These are phyloP conservation scores for Galagoides demidoff DNA, from an alignment of 2,797 vertebrate species.

Conservation along the genomic window DNA sequence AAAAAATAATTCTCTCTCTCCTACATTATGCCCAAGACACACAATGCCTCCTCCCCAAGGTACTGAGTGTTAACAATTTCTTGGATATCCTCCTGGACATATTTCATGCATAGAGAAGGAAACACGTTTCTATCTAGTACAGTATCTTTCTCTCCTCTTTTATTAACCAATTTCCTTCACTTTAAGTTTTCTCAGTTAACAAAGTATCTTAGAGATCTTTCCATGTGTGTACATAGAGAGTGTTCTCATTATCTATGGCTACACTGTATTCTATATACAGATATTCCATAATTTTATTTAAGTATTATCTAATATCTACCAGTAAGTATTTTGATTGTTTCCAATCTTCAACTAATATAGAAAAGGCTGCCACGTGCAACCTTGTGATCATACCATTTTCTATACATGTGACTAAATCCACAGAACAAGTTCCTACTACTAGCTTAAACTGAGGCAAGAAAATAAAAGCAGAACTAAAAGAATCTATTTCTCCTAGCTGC, in stretches of 20 bases:
- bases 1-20: background rate
- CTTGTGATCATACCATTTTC: background rate
- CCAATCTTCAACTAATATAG: background rate
- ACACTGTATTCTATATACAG: background rate
- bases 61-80: background rate
- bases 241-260: background rate
- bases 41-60: background rate
- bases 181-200: conserved; percentile 22
- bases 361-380: background rate
- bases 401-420: background rate
- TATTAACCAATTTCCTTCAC: background rate
- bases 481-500: too few relatives aligned
- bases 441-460: too few relatives aligned
- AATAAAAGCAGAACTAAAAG: too few relatives aligned
- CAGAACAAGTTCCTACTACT: background rate
- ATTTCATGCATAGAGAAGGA: background rate
- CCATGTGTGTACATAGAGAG: background rate
- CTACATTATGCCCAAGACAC: background rate
- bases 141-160: background rate
- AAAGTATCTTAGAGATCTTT: conserved; percentile 15
- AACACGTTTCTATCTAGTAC: background rate
- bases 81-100: background rate
- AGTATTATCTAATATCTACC: background rate
- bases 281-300: background rate
- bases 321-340: background rate